Evolutionary conservation across 2,888 invertebrate species (phyloP), one percentile per base, ranked within the genome.

Genomic region (Tanaodytes sp.): DNA sequence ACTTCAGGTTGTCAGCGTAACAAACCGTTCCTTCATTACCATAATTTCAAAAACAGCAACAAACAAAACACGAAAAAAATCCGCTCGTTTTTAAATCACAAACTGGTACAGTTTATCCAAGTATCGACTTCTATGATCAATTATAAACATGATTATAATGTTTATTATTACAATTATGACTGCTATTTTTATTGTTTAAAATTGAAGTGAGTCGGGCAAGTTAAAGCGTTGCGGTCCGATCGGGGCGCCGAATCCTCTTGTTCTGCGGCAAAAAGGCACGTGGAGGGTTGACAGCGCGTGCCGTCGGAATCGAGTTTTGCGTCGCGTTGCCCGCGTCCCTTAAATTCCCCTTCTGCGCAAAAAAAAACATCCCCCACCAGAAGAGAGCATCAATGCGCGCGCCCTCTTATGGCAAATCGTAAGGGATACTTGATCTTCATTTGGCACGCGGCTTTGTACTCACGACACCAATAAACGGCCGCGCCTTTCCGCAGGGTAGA

Each of bases 391-490:
- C 33, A 67, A 40, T 73, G 72, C 72, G 72, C 72, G 70, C 70
- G 70, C 58, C 68, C 63, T 30, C 39, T 66, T 59, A 27, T 42
- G 45, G 69, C 58, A 49, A 62, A 62, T 71, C 52, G 39, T 27
- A 62, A 57, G 62, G 65, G 62, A 71, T 55, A 65, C 73, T 75
- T 64, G 65, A 73, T 75, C 75, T 75, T 75, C 75, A 75, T 75
- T 75, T 75, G 19, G 54, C 59, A 68, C 65, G 39, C 51, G 65
- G 65, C 70, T 64, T 48, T 45, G 65, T 58, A 66, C 82, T 82
- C 79, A 76, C 75, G 82, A 77, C 79, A 78, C 80, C 82, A 82
- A 84, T 84, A 84, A 84, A 84, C 75, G 71, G 69, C 65, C 72
- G 74, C 79, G 79, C 81, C 80, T 78, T 73, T 58, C 69, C 70